phyloP scores from a whole-genome alignment of 2,113 vertebrate species.

The Gorsachius goisagi region DNA sequence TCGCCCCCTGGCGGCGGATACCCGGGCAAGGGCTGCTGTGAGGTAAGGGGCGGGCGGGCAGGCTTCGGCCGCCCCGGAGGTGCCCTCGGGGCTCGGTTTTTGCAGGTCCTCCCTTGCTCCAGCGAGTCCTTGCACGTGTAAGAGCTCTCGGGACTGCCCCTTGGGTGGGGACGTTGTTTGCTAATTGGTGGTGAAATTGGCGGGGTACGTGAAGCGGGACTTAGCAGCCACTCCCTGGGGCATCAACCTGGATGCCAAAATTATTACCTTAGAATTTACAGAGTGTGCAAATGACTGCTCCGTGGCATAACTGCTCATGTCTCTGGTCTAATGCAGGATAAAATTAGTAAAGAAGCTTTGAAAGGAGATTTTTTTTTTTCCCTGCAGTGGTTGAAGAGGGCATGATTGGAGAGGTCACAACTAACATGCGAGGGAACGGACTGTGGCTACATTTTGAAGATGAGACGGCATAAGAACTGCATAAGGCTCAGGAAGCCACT shows the following conservation, averaged over 20 bases:
- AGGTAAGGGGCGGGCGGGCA: too few relatives aligned
- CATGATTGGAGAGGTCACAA: accelerated
- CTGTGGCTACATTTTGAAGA: not conserved
- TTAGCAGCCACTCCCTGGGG: accelerated
- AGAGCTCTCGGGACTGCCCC: not conserved
- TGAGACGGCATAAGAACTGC: accelerated
- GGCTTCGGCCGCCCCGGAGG: not conserved
- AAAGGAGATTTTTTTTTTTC: too few relatives aligned
- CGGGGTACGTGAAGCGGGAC: accelerated
- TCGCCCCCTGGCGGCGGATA: not conserved
- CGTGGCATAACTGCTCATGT: accelerated
- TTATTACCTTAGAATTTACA: accelerated
- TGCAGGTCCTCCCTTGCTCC: too few relatives aligned
- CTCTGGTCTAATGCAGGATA: accelerated
- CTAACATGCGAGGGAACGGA: accelerated
- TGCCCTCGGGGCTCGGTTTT: accelerated
- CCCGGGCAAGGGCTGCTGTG: not conserved
- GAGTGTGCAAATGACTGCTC: too few relatives aligned
- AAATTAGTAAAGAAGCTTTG: not conserved
- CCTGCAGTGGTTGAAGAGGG: not conserved
- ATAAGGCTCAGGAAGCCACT: accelerated
- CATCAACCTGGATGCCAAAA: accelerated
- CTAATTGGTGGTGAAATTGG: too few relatives aligned
- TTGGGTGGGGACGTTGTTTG: accelerated
- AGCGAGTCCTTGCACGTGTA: not conserved